Percentiles rank a stretch among this genome's conserved stretches.
Evolutionary conservation across 1,140 invertebrate genomes (phyloP).

Genomic region (Sitobion miscanthi): DNA sequence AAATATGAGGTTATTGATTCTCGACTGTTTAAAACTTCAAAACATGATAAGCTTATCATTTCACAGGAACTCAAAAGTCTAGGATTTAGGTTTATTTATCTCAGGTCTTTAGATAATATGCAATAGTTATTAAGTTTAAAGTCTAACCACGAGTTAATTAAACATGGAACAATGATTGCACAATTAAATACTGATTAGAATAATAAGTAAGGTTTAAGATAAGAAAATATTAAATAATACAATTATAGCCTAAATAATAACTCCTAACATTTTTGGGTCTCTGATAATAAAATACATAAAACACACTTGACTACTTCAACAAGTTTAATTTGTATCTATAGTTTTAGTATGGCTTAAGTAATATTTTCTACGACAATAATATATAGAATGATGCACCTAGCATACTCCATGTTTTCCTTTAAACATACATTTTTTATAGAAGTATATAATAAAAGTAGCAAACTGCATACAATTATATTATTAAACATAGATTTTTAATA

Average conservation of each 20-base stretch:
- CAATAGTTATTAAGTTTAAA: neutral
- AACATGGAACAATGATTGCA: neutral
- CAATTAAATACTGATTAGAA: neutral
- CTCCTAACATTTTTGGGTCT: neutral
- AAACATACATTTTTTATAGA: too few relatives aligned
- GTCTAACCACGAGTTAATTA: neutral
- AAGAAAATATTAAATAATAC: too few relatives aligned
- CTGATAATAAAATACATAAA: neutral
- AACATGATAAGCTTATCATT: neutral
- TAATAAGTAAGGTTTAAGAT: neutral
- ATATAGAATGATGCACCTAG: neutral
- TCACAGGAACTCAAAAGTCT: neutral
- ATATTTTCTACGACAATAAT: neutral
- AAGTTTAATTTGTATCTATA: neutral
- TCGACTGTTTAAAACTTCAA: neutral
- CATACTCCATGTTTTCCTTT: neutral
- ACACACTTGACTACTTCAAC: neutral
- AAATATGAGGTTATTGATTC: neutral
- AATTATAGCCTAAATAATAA: neutral
- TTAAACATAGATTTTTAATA: too few relatives aligned
- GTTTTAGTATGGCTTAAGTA: neutral
- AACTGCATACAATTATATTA: too few relatives aligned
- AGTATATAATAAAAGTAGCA: too few relatives aligned
- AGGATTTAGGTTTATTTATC: neutral
- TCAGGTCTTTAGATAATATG: neutral